Conservation (phyloP, 2,113 vertebrate genomes). For the Pagrus major region DNA sequence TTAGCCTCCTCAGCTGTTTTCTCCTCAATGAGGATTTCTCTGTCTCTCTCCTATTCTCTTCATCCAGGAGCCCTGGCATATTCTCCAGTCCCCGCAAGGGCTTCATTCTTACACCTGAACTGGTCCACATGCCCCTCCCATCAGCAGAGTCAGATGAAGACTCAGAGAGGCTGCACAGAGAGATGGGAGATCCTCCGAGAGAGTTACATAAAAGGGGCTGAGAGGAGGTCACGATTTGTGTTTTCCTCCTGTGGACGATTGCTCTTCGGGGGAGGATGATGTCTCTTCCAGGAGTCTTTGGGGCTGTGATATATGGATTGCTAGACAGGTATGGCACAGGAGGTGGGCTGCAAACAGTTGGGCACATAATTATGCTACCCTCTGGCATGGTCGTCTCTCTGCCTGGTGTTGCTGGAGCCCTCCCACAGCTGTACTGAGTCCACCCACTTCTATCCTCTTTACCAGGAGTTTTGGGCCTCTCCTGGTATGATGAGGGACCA, state of each 20-base stretch:
- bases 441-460: conserved; percentile 79
- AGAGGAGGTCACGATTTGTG: not conserved
- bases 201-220: not conserved
- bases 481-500: conserved; percentile 80
- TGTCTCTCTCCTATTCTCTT: conserved; percentile 46
- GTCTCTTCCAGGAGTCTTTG: conserved; percentile 96
- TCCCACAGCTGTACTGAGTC: conserved; percentile 83
- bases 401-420: conserved; percentile 87
- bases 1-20: conserved; percentile 84
- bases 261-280: conserved; percentile 83
- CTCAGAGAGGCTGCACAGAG: conserved; percentile 55
- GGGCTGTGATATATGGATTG: conserved; percentile 86
- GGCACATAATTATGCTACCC: conserved; percentile 82
- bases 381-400: conserved; percentile 84
- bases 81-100: conserved; percentile 90
- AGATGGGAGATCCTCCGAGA: conserved; percentile 37
- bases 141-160: conserved; percentile 43
- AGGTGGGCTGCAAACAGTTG: conserved; percentile 86
- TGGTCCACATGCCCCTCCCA: not conserved
- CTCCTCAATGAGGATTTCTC: conserved; percentile 71
- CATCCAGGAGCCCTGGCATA: conserved; percentile 82
- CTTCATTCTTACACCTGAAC: conserved; percentile 47
- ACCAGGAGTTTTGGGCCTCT: conserved; percentile 90
- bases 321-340: conserved; percentile 86
- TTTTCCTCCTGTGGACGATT: conserved; percentile 59